A percentile compares a stretch with the other conserved stretches of the same genome.
Conservation (phyloP, 2,888 invertebrate species). For the Muschampia plurimacula region DNA sequence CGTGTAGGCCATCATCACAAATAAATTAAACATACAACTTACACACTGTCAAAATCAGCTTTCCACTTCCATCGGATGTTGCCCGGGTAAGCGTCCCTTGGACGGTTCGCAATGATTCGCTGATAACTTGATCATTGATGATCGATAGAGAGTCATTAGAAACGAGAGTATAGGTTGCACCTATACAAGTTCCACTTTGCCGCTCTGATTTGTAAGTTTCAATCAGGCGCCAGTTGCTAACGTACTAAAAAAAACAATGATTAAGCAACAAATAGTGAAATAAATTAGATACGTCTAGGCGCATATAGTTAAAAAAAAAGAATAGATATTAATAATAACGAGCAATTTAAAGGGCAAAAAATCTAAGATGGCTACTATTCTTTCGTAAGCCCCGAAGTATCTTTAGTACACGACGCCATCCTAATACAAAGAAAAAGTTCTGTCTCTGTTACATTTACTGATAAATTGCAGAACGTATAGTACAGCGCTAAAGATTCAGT, state of each 20-base stretch:
- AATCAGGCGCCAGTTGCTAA: conserved; percentile 68
- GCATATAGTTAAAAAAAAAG: too few species aligned
- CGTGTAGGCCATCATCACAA: too few species aligned
- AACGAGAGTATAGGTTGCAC: conserved; percentile 59
- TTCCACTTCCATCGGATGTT: conserved; percentile 78
- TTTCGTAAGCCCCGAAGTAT: too few species aligned
- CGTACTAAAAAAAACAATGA: conserved; percentile 56
- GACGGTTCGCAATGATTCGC: conserved; percentile 78
- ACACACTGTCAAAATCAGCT: conserved; percentile 82
- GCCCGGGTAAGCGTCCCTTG: conserved; percentile 79
- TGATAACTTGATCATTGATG: conserved; percentile 67
- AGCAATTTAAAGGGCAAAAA: too few species aligned
- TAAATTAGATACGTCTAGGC: too few species aligned
- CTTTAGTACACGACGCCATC: too few species aligned
- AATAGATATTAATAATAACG: too few species aligned
- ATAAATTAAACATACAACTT: conserved; percentile 1
- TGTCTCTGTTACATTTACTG: too few species aligned
- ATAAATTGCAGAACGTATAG: too few species aligned
- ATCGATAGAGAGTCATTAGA: conserved; percentile 56
- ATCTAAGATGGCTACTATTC: too few species aligned
- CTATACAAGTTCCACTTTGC: conserved; percentile 65
- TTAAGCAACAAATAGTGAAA: neutral
- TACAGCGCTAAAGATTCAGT: neutral
- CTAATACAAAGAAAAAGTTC: too few species aligned
- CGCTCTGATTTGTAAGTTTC: conserved; percentile 63